Percentiles rank a stretch among this genome's conserved stretches.
Conservation (phyloP, 2,888 invertebrate genomes). For the Hypselothyrea guttata region DNA sequence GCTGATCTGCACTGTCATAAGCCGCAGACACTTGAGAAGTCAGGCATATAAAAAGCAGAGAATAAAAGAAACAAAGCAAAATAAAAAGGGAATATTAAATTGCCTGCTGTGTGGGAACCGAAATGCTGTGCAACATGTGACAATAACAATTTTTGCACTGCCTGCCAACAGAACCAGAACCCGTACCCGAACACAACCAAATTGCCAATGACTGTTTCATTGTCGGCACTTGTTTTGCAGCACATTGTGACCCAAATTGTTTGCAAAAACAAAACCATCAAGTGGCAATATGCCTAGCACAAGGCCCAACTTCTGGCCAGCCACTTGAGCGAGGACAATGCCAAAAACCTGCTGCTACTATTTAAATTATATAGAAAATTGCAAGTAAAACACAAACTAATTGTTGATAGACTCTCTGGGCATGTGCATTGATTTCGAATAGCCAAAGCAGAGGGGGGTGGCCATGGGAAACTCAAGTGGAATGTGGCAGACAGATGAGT, state of each 20-base stretch:
- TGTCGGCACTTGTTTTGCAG: slow-evolving; percentile 67
- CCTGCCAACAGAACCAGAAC: slow-evolving; percentile 17
- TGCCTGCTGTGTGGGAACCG: slow-evolving; percentile 75
- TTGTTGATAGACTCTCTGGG: slow-evolving; percentile 52
- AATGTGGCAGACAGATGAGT: slow-evolving; percentile 67
- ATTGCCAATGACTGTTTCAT: slow-evolving; percentile 51
- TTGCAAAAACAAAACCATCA: slow-evolving; percentile 51
- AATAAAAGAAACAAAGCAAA: slow-evolving; percentile 29
- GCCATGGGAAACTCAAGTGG: slow-evolving; percentile 70
- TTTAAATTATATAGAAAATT: slow-evolving; percentile 71
- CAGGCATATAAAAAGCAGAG: slow-evolving; percentile 33
- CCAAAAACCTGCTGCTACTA: slow-evolving; percentile 46
- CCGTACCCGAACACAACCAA: slow-evolving; percentile 6
- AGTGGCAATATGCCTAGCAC: slow-evolving; percentile 52
- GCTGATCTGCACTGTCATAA: slow-evolving; percentile 1
- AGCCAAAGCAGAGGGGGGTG: slow-evolving; percentile 18
- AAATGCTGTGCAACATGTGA: slow-evolving; percentile 70
- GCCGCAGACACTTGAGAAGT: slow-evolving; percentile 59
- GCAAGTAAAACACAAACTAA: slow-evolving; percentile 69
- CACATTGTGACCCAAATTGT: slow-evolving; percentile 71
- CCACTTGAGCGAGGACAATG: slow-evolving; percentile 65
- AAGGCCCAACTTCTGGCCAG: slow-evolving; percentile 27
- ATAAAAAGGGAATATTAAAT: slow-evolving; percentile 43
- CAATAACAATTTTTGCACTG: slow-evolving; percentile 66
- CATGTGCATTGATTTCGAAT: slow-evolving; percentile 22